Evolutionary conservation across 2,797 vertebrate genomes (phyloP).

Genomic region (Alfaro cultratus): DNA sequence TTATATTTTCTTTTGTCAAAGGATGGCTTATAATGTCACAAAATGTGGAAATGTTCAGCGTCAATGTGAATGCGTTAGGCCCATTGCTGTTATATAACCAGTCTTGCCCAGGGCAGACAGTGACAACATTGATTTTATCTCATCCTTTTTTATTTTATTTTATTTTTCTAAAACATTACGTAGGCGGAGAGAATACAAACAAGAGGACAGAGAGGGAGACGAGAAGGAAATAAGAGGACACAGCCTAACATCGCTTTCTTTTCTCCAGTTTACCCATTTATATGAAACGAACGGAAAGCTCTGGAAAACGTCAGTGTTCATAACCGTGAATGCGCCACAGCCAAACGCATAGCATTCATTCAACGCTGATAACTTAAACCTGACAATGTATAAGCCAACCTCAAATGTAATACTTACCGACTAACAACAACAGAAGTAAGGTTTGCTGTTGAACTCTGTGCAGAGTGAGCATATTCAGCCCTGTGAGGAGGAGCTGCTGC

Average conservation of each 20-base stretch:
- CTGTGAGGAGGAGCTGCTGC: constrained; percentile 39
- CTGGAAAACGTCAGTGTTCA: constrained; percentile 6
- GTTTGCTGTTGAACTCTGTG: constrained; percentile 58
- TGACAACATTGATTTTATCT: constrained; percentile 72
- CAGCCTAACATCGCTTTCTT: not conserved
- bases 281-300: not conserved
- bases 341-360: not conserved
- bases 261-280: not conserved
- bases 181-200: constrained; percentile 18
- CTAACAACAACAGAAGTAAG: constrained; percentile 59
- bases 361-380: not conserved
- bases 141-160: constrained; percentile 13
- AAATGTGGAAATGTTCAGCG: not conserved
- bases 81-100: constrained; percentile 68
- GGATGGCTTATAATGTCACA: not conserved
- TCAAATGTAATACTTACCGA: constrained; percentile 73
- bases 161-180: constrained; percentile 24
- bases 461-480: constrained; percentile 72
- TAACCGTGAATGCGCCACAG: not conserved
- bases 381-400: not conserved
- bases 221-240: not conserved
- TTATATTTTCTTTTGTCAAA: not conserved
- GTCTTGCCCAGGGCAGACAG: constrained; percentile 49
- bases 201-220: not conserved
- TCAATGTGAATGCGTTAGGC: constrained; percentile 41